Evolutionary conservation across 2,113 vertebrate genomes (phyloP).

Genomic region (Marmota monax): DNA sequence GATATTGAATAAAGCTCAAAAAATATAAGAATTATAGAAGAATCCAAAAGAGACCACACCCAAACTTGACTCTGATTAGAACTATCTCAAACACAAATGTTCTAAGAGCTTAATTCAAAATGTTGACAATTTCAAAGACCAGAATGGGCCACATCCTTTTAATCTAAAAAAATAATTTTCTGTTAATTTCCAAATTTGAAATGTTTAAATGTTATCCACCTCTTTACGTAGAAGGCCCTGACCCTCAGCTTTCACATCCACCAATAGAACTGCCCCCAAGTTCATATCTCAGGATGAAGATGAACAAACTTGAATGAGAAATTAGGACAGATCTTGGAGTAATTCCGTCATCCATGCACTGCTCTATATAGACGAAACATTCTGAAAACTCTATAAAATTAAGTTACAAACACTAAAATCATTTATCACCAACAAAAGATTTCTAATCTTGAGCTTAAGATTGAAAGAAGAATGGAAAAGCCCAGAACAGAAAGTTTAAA

Average conservation of each 20-base stretch:
- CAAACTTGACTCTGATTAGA: constrained; percentile 63
- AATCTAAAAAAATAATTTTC: constrained; percentile 53
- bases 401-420: constrained; percentile 30
- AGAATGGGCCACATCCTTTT: constrained; percentile 35
- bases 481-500: constrained; percentile 60
- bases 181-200: constrained; percentile 61
- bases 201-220: constrained; percentile 46
- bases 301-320: constrained; percentile 52
- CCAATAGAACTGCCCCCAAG: constrained; percentile 6
- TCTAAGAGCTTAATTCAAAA: constrained; percentile 67
- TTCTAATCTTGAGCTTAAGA: too few species aligned
- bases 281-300: constrained; percentile 43
- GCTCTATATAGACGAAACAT: constrained; percentile 44
- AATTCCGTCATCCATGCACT: constrained; percentile 7
- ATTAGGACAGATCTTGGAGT: constrained; percentile 50
- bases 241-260: constrained; percentile 47
- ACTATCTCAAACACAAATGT: constrained; percentile 44
- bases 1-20: constrained; percentile 28
- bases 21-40: constrained; percentile 42
- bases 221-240: constrained; percentile 21
- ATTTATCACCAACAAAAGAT: too few species aligned
- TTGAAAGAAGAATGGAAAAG: constrained; percentile 42
- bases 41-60: constrained; percentile 47
- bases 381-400: constrained; percentile 58
- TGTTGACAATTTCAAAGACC: constrained; percentile 53